Evolutionary conservation across 1,140 invertebrate genomes (phyloP), one percentile per base, ranked within the genome.

Genomic region (Homalodisca vitripennis): DNA sequence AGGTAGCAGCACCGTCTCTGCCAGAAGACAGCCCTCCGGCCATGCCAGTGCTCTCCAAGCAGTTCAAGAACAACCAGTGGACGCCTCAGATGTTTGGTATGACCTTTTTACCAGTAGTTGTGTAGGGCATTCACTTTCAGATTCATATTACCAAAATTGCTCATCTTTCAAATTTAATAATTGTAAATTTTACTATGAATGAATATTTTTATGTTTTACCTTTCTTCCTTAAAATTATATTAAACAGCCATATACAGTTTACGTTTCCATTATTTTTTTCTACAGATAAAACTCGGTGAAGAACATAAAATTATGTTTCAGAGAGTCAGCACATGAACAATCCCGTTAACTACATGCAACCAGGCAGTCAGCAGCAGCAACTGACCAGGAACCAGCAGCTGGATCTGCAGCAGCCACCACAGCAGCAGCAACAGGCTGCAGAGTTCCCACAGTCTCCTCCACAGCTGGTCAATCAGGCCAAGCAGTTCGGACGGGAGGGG

Each of bases 401-500:
- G 68, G 55, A 29, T 26, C 14, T 66, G 47, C 69, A 41, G 41
- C 64, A 47, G 3, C 31, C 70, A 26, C 67, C 62, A 47, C 70
- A 67, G 41, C 66, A 53, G 55, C 69, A 73, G 47, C 22, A 27
- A 22, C 55, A 60, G 24, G 12, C 27, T 2, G 55, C 10, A 6
- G 57, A 67, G 12, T 32, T 17, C 29, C 29, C 27, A 20, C 70
- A 64, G 31, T n/a, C 60, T 14, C 69, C 62, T 41, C 31, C 24
- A 34, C 60, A 70, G 29, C 69, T 70, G 13, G 48, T 66, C 10
- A 70, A 66, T 32, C 69, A 70, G 34, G 69, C 63, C 3, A 70
- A 70, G 32, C 22, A 66, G 20, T 76, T 74, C 51, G 75, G 75
- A 3, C 69, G 75, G n/a, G 75, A 76, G 68, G 75, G 75, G 0